phyloP scores from a whole-genome alignment of 2,888 invertebrate genomes.

The Tuta absoluta region DNA sequence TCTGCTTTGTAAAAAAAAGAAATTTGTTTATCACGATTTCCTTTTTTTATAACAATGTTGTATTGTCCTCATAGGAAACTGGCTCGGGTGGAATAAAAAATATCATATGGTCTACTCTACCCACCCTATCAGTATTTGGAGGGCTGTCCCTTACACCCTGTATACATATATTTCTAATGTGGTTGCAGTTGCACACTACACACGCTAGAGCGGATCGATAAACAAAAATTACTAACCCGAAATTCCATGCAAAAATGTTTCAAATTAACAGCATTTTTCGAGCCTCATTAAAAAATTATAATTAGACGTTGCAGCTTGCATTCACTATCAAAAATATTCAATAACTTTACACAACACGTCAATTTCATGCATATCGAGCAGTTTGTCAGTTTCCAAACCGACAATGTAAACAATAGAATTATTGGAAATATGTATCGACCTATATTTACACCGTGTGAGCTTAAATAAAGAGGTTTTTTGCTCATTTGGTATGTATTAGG shows the following conservation, averaged over 20 bases:
- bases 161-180: too few relatives aligned
- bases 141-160: too few relatives aligned
- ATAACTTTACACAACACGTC: slow-evolving; percentile 5
- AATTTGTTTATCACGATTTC: too few relatives aligned
- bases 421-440: slow-evolving; percentile 11
- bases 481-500: neutral
- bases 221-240: too few relatives aligned
- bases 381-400: slow-evolving; percentile 8
- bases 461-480: neutral
- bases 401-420: neutral
- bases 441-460: neutral
- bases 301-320: slow-evolving; percentile 3
- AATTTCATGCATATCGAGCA: slow-evolving; percentile 14
- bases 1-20: too few relatives aligned
- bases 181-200: too few relatives aligned
- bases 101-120: too few relatives aligned
- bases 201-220: too few relatives aligned
- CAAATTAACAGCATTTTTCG: neutral
- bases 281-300: neutral
- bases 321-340: neutral
- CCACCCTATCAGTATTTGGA: too few relatives aligned
- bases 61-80: too few relatives aligned
- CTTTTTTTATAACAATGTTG: too few relatives aligned
- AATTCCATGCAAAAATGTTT: neutral
- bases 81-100: too few relatives aligned